Evolutionary conservation across 1,140 invertebrate species (phyloP), one percentile per base, ranked within the genome.

Genomic region (Drosophila arawakana): DNA sequence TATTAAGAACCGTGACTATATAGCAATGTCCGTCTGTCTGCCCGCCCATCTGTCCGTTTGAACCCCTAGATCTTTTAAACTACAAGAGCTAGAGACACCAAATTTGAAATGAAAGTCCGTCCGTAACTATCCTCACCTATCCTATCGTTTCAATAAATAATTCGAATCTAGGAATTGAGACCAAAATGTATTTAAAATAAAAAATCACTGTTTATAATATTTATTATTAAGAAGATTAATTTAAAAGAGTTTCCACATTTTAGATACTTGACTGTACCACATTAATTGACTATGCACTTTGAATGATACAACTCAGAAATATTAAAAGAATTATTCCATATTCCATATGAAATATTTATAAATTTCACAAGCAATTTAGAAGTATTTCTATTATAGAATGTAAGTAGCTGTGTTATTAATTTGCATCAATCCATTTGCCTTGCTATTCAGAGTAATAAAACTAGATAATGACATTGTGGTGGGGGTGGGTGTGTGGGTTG

Each of bases 391-490:
- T 15, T 37, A 57, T 41, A 57, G 18, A 11, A 21, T 41, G 9
- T 57, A 55, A 47, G 47, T 58, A 49, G 43, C 13, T 15, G 47
- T 43, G 15, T 69, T 89, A 74, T 89, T 77, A 83, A 83, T 89
- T 83, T 84, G 80, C 80, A 86, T 83, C 52, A 63, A 55, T 63
- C 39, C 50, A 50, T 57, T 69, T 68, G 80, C 13, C 41, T 50
- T 61, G 63, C 47, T 52, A 6, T 15, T 41, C 47, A 47, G 47
- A 68, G 30, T 10, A 66, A 70, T 59, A 49, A 34, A 78, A 81
- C 35, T 57, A 63, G 25, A 80, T 89, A 74, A 89, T 80, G 86
- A 78, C 63, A 41, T 15, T 55, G 34, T 6, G 46, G 18, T 21
- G 18, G 34, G 15, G 46, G 46, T 21, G 18, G 67, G 47, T 3